A percentile compares a stretch with the other conserved stretches of the same genome.
These are phyloP conservation scores for Rhamnusium bicolor DNA, from an alignment of 2,888 invertebrate genomes.

Conservation along the genomic window DNA sequence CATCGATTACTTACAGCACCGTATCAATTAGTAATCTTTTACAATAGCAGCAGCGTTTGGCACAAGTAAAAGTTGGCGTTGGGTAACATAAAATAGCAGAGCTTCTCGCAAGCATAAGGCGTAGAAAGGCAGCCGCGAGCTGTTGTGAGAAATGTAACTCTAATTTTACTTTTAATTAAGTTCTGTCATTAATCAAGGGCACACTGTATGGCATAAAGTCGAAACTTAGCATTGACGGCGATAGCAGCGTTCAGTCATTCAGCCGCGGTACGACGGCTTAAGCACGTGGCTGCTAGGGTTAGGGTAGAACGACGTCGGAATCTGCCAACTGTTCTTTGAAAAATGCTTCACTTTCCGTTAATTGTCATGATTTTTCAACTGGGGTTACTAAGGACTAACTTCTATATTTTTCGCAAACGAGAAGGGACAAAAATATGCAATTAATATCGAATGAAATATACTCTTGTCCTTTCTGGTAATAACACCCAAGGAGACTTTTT, in stretches of 20 bases:
- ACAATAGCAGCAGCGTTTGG: slow-evolving; percentile 17
- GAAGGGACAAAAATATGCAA: slow-evolving; percentile 9
- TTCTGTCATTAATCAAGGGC: slow-evolving; percentile 72
- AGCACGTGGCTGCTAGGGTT: slow-evolving; percentile 26
- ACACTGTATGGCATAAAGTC: slow-evolving; percentile 47
- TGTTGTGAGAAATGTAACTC: slow-evolving; percentile 67
- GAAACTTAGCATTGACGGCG: slow-evolving; percentile 42
- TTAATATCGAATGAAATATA: slow-evolving; percentile 8
- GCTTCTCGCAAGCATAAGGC: slow-evolving; percentile 25
- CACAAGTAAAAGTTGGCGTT: slow-evolving; percentile 49
- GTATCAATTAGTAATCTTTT: slow-evolving; percentile 31
- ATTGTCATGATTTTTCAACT: slow-evolving; percentile 57
- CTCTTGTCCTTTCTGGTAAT: not conserved
- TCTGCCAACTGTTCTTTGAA: slow-evolving; percentile 56
- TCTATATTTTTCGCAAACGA: slow-evolving; percentile 1
- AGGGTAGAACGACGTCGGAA: slow-evolving; percentile 40
- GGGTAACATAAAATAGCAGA: slow-evolving; percentile 11
- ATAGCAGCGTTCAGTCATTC: slow-evolving; percentile 47
- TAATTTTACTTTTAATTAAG: slow-evolving; percentile 73
- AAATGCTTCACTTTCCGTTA: slow-evolving; percentile 54
- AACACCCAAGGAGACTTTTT: not conserved
- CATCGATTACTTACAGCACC: not conserved
- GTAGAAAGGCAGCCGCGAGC: slow-evolving; percentile 13
- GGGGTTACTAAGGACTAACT: not conserved
- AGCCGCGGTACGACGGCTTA: slow-evolving; percentile 34